Conservation (phyloP, 2,113 vertebrate genomes). For the Sebastes fasciatus region DNA sequence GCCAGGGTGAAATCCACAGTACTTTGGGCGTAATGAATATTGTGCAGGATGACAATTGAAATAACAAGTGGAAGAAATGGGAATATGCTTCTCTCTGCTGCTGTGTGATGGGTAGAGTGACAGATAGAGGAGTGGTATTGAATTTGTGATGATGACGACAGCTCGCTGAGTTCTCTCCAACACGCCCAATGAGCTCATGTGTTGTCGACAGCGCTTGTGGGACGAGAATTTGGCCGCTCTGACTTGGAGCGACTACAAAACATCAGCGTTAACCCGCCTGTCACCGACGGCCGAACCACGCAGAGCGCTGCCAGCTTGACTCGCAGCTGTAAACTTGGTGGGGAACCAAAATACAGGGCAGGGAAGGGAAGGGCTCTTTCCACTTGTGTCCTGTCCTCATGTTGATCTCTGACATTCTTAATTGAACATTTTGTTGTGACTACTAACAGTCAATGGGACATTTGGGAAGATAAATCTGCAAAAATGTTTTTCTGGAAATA, state of each 20-base stretch:
- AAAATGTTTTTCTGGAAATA: background rate
- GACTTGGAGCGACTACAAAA: constrained; percentile 66
- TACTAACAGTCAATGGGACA: background rate
- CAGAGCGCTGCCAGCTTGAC: constrained; percentile 60
- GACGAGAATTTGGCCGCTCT: constrained; percentile 62
- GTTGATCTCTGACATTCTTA: constrained; percentile 30
- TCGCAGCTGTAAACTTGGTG: constrained; percentile 68
- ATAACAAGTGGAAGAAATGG: background rate
- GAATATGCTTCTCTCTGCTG: background rate
- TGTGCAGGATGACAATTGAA: background rate
- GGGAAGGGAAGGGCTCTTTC: constrained; percentile 26
- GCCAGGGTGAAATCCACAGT: background rate
- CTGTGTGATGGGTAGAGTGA: constrained; percentile 20
- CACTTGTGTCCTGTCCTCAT: constrained; percentile 36
- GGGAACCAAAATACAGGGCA: constrained; percentile 57
- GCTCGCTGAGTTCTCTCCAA: constrained; percentile 50
- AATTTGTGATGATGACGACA: constrained; percentile 61
- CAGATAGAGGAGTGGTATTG: constrained; percentile 32
- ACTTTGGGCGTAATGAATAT: no score
- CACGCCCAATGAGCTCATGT: constrained; percentile 71
- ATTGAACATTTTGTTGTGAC: constrained; percentile 25
- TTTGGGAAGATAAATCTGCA: background rate
- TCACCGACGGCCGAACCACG: constrained; percentile 45
- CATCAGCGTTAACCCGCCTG: constrained; percentile 52
- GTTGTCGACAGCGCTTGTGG: constrained; percentile 55